These are phyloP conservation scores for Cerastoderma edule DNA, from an alignment of 2,888 invertebrate genomes.

Conservation along the genomic window DNA sequence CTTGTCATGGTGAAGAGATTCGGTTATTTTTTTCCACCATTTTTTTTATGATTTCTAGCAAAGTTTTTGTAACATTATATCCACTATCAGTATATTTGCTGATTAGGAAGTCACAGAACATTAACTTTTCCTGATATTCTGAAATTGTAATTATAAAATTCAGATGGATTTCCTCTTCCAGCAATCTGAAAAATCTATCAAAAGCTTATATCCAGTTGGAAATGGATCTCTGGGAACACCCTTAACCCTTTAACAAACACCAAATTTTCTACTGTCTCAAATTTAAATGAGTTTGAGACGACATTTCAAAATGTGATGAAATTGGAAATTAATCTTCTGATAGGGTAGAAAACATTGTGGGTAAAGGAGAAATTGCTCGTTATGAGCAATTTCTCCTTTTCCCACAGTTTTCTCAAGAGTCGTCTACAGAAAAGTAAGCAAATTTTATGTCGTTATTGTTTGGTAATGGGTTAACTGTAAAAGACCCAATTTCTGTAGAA, in stretches of 20 bases:
- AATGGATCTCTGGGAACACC: constrained; percentile 14
- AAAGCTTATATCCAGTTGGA: constrained; percentile 20
- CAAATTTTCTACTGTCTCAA: neutral
- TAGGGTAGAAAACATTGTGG: neutral
- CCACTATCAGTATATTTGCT: constrained; percentile 21
- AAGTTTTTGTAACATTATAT: constrained; percentile 10
- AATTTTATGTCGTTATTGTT: no score
- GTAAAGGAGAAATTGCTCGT: neutral
- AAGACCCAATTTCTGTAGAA: no score
- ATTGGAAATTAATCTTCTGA: no score
- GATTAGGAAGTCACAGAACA: constrained; percentile 22
- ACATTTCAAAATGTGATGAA: no score
- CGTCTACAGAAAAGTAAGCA: no score
- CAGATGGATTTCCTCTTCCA: constrained; percentile 20
- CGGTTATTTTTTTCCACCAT: no score
- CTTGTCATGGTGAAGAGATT: no score
- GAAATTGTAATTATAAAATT: constrained; percentile 27
- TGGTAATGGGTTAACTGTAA: no score
- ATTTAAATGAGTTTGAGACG: no score
- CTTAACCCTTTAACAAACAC: neutral
- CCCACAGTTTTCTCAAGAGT: neutral
- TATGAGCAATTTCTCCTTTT: constrained; percentile 1
- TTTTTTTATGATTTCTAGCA: constrained; percentile 15
- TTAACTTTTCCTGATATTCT: constrained; percentile 26
- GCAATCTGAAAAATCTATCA: constrained; percentile 23